These are phyloP conservation scores for Phallusia fumigata DNA, from an alignment of 23 tunicate genomes.

Conservation along the genomic window DNA sequence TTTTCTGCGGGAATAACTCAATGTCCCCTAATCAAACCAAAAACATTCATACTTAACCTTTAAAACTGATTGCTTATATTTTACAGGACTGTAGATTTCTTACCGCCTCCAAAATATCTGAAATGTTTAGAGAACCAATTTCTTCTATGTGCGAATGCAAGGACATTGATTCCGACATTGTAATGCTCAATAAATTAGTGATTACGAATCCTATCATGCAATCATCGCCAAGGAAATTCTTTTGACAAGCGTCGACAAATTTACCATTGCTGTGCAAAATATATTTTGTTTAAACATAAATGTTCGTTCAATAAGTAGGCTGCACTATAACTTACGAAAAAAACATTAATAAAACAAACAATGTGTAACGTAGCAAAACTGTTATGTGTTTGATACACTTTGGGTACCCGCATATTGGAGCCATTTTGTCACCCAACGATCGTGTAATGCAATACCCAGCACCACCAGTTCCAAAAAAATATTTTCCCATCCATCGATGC, in stretches of 20 bases:
- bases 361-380: too few relatives aligned
- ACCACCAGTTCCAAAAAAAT: not conserved
- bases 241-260: not conserved
- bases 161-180: not conserved
- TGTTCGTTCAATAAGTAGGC: too few relatives aligned
- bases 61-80: too few relatives aligned
- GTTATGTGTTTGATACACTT: too few relatives aligned
- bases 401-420: not conserved
- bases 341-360: too few relatives aligned
- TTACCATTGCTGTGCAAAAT: not conserved
- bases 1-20: not conserved
- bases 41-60: too few relatives aligned
- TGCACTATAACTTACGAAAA: too few relatives aligned
- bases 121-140: not conserved
- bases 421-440: not conserved
- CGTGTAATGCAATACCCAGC: slow-evolving; percentile 5
- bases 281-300: too few relatives aligned
- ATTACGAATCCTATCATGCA: not conserved
- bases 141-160: not conserved
- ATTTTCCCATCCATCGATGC: not conserved
- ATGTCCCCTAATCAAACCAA: not conserved
- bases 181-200: not conserved
- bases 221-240: not conserved
- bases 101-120: not conserved
- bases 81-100: not conserved